These are phyloP conservation scores for Peromyscus melanophrys DNA, from an alignment of 2,797 vertebrate genomes.

Conservation along the genomic window DNA sequence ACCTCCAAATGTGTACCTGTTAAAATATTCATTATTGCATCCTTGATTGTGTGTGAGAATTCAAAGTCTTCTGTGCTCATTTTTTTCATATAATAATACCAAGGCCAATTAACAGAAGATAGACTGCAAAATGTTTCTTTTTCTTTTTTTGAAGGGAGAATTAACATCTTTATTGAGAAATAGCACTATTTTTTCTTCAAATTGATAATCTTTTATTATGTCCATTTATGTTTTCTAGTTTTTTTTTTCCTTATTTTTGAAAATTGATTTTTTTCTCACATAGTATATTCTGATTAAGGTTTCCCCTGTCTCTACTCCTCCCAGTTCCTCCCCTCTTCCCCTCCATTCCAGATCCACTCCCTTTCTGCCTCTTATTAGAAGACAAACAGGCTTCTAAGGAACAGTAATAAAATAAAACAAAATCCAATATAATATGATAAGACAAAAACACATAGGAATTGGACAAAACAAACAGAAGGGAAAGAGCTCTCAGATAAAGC, in stretches of 20 bases:
- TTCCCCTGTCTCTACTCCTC: background rate
- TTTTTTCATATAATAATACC: slow-evolving; percentile 86
- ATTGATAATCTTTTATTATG: background rate
- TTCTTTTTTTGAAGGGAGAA: background rate
- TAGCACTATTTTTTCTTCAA: background rate
- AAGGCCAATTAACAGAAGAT: slow-evolving; percentile 82
- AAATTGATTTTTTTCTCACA: background rate
- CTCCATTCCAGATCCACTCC: background rate
- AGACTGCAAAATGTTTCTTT: slow-evolving; percentile 70
- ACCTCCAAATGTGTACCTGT: slow-evolving; percentile 86
- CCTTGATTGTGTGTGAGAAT: slow-evolving; percentile 88
- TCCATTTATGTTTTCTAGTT: background rate
- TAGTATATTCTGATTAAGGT: background rate
- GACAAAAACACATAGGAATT: background rate
- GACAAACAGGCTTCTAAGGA: background rate
- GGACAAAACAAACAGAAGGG: background rate
- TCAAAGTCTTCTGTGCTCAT: slow-evolving; percentile 85
- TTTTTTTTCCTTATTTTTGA: background rate
- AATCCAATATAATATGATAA: background rate
- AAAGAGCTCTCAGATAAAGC: background rate
- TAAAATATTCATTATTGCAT: slow-evolving; percentile 89
- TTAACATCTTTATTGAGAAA: background rate
- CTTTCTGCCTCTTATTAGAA: background rate
- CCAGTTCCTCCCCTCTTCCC: background rate
- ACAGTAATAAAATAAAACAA: background rate